Evolutionary conservation across 2,888 invertebrate genomes (phyloP).

Genomic region (Cantharis rustica): DNA sequence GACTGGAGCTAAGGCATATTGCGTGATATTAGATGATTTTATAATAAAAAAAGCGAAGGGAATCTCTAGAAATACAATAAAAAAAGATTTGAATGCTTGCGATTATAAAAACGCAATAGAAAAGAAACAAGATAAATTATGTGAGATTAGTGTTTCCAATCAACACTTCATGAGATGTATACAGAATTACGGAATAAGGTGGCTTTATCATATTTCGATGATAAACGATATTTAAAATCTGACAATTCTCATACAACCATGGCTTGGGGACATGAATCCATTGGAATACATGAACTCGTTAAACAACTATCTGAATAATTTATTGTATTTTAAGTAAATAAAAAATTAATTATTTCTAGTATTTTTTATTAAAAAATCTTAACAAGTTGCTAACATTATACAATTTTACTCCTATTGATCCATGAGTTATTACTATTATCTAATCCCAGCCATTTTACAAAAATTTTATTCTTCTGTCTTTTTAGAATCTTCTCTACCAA

Average conservation of each 20-base stretch:
- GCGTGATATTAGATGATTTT: neutral
- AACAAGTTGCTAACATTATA: too few relatives aligned
- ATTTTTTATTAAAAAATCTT: too few relatives aligned
- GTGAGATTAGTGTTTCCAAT: too few relatives aligned
- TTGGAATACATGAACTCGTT: too few relatives aligned
- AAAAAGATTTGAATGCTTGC: neutral
- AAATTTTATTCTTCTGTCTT: constrained; percentile 27
- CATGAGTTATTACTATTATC: neutral
- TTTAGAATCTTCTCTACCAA: neutral
- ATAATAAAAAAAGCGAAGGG: constrained; percentile 7
- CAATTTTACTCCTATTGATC: too few relatives aligned
- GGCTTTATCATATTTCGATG: neutral
- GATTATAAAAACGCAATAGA: neutral
- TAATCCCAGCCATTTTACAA: constrained; percentile 40
- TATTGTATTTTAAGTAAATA: too few relatives aligned
- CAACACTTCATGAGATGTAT: too few relatives aligned
- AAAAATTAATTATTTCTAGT: too few relatives aligned
- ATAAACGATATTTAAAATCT: constrained; percentile 1
- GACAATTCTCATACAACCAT: too few relatives aligned
- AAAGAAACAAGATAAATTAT: neutral
- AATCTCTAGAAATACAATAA: neutral
- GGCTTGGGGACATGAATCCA: too few relatives aligned
- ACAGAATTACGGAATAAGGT: neutral
- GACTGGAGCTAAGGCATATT: neutral
- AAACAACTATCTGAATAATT: neutral